phyloP scores from a whole-genome alignment of 2,888 invertebrate species.

The Macrosiphum euphorbiae region DNA sequence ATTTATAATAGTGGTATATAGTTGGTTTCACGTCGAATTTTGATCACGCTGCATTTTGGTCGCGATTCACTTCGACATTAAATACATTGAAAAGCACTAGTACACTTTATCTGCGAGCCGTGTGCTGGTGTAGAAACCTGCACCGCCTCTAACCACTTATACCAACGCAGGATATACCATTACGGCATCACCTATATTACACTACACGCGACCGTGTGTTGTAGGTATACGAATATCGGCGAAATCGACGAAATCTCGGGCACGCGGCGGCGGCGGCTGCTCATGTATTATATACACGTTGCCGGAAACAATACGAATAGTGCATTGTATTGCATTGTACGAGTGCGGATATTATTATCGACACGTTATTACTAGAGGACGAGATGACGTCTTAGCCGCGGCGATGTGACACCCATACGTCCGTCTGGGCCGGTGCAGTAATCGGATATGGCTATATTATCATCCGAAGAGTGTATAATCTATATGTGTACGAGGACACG shows the following conservation, averaged over 20 bases:
- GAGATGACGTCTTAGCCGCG: not conserved
- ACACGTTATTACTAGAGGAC: not conserved
- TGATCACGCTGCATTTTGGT: too few species aligned
- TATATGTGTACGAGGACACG: not conserved
- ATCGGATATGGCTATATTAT: not conserved
- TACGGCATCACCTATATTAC: too few species aligned
- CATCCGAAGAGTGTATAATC: not conserved
- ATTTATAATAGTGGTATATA: not conserved
- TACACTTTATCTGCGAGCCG: not conserved
- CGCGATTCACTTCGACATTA: too few species aligned
- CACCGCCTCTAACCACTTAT: not conserved
- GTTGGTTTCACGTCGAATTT: not conserved
- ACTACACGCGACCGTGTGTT: too few species aligned
- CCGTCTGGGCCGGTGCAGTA: not conserved
- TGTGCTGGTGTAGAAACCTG: not conserved
- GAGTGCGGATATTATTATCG: too few species aligned
- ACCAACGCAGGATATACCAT: not conserved
- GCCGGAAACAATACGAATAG: not conserved
- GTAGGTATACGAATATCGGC: not conserved
- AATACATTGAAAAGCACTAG: not conserved
- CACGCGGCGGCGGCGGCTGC: not conserved
- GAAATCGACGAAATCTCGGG: not conserved
- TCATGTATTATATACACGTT: not conserved
- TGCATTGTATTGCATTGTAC: too few species aligned
- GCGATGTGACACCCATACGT: slow-evolving; percentile 1